phyloP scores from a whole-genome alignment of 2,888 invertebrate species.

The Noctua janthina region DNA sequence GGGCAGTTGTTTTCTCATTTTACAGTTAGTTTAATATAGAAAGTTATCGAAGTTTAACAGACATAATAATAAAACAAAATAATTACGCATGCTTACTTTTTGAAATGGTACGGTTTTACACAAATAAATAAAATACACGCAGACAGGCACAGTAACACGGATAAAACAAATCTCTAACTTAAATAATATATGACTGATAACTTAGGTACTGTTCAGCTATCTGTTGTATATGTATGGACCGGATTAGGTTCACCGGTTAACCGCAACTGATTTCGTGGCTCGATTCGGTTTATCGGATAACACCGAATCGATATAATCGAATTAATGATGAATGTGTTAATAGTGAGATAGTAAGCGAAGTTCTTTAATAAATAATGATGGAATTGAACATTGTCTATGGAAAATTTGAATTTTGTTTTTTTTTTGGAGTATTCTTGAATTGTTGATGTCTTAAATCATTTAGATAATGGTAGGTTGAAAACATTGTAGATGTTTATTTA shows the following conservation, averaged over 20 bases:
- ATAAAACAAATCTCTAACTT: not conserved
- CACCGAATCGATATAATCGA: slow-evolving; percentile 43
- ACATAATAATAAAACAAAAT: too few species aligned
- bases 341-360: not conserved
- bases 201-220: slow-evolving; percentile 10
- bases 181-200: slow-evolving; percentile 23
- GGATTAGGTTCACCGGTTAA: slow-evolving; percentile 44
- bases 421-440: not conserved
- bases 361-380: slow-evolving; percentile 23
- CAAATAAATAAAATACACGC: too few species aligned
- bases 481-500: not conserved
- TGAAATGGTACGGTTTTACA: too few species aligned
- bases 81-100: too few species aligned
- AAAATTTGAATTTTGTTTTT: not conserved
- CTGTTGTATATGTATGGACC: slow-evolving; percentile 3
- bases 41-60: too few species aligned
- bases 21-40: too few species aligned
- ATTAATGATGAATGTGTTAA: slow-evolving; percentile 42
- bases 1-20: too few species aligned
- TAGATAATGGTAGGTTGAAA: not conserved
- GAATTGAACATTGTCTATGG: not conserved
- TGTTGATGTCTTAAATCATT: not conserved
- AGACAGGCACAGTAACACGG: not conserved
- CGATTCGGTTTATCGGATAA: slow-evolving; percentile 14
- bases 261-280: slow-evolving; percentile 49